Percentiles rank a stretch among this genome's conserved stretches.
phyloP scores from a whole-genome alignment of 1,140 invertebrate species.

The Thrips palmi region DNA sequence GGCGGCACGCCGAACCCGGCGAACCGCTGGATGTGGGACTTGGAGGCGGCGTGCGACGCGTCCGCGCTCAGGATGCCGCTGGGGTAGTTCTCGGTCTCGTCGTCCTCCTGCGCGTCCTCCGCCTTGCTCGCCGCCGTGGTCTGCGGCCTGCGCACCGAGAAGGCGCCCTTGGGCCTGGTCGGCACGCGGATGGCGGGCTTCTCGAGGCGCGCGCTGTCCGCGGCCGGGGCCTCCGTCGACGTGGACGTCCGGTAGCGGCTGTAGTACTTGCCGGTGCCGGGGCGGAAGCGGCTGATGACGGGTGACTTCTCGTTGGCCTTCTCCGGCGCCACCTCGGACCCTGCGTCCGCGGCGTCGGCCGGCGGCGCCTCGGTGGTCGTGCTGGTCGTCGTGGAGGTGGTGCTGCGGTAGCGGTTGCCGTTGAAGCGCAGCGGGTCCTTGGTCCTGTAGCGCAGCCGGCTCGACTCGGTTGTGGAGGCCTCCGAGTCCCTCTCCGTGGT shows the following conservation, averaged over 20 bases:
- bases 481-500: slow-evolving; percentile 7
- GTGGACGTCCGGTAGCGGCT: slow-evolving; percentile 18
- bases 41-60: too few relatives aligned
- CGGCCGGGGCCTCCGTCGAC: slow-evolving; percentile 8
- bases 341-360: slow-evolving; percentile 23
- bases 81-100: too few relatives aligned
- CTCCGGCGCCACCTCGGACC: slow-evolving; percentile 10
- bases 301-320: not conserved
- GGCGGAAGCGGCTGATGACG: slow-evolving; percentile 2
- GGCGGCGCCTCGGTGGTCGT: slow-evolving; percentile 19
- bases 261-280: slow-evolving; percentile 18
- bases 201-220: slow-evolving; percentile 8
- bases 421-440: slow-evolving; percentile 13
- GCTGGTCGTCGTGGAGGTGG: slow-evolving; percentile 3
- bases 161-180: slow-evolving; percentile 14
- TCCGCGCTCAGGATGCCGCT: too few relatives aligned
- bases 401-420: slow-evolving; percentile 9
- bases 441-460: slow-evolving; percentile 5
- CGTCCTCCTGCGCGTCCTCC: slow-evolving; percentile 8
- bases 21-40: too few relatives aligned
- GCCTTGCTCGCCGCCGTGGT: slow-evolving; percentile 8
- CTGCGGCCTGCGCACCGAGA: slow-evolving; percentile 17
- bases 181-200: slow-evolving; percentile 7
- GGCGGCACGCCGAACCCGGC: too few relatives aligned
- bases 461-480: slow-evolving; percentile 2